Evolutionary conservation across 2,797 vertebrate genomes (phyloP).

Genomic region (Octomys mimax): DNA sequence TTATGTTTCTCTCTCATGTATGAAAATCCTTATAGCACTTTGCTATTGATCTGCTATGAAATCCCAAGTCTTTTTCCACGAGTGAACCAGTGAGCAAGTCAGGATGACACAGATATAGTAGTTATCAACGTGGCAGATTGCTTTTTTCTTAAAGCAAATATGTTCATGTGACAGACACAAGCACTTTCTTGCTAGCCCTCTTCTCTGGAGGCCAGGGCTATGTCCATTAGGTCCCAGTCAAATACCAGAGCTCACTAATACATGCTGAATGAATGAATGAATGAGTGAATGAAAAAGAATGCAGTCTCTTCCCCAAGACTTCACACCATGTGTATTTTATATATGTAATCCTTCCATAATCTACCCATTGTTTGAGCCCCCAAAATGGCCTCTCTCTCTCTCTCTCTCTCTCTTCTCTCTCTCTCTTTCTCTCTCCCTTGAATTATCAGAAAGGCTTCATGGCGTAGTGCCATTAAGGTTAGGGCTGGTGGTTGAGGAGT

Average conservation of each 20-base stretch:
- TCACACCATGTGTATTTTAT: neutral
- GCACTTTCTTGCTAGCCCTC: neutral
- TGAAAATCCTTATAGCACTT: neutral
- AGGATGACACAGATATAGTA: neutral
- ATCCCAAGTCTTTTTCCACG: neutral
- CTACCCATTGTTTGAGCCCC: neutral
- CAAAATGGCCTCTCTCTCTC: neutral
- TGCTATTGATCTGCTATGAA: neutral
- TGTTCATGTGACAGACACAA: neutral
- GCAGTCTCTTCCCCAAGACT: neutral
- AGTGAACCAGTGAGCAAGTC: neutral
- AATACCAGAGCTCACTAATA: neutral
- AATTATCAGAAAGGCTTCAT: neutral
- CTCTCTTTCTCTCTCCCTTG: neutral
- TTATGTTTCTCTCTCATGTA: neutral
- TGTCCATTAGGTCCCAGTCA: neutral
- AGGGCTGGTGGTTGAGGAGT: neutral
- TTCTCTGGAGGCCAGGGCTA: neutral
- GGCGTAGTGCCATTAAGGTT: neutral
- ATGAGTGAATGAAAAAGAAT: neutral
- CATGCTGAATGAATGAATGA: neutral
- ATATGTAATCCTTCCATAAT: neutral
- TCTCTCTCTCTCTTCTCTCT: too few species aligned
- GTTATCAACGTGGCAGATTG: accelerated
- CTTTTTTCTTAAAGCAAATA: neutral